Conservation (phyloP, 2,113 vertebrate genomes). For the Melanotaenia duboulayi region DNA sequence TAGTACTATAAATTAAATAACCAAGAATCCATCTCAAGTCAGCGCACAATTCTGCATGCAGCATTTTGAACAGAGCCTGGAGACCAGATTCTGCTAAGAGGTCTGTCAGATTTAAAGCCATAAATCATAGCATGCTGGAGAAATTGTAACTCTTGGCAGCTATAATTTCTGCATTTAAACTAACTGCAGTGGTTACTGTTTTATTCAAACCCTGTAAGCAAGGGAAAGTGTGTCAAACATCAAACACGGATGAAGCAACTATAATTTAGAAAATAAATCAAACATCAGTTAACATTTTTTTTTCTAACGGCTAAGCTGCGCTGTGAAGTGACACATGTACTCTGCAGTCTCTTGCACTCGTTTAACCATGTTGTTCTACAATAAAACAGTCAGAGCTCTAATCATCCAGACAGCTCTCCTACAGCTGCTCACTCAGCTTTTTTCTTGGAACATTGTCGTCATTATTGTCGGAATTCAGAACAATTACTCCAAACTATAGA, state of each 20-base stretch:
- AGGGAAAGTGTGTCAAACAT: constrained; percentile 43
- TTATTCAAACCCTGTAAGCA: constrained; percentile 20
- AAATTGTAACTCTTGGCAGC: constrained; percentile 26
- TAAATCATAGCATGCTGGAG: constrained; percentile 42
- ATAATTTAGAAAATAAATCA: constrained; percentile 50
- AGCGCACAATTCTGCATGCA: constrained; percentile 19
- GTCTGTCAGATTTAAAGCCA: constrained; percentile 37
- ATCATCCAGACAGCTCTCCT: constrained; percentile 13
- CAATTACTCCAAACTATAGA: constrained; percentile 23
- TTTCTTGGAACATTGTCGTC: constrained; percentile 47
- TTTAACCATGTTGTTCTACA: constrained; percentile 19
- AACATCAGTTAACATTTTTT: constrained; percentile 32
- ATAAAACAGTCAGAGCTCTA: constrained; percentile 33
- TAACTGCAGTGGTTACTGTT: constrained; percentile 33
- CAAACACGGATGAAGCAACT: constrained; percentile 41
- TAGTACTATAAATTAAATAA: constrained; percentile 35
- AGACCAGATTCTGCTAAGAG: constrained; percentile 28
- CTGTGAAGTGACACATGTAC: constrained; percentile 11
- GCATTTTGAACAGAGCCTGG: constrained; percentile 28
- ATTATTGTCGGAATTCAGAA: constrained; percentile 62
- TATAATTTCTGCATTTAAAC: constrained; percentile 54
- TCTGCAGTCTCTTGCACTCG: constrained; percentile 11
- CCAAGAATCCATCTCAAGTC: constrained; percentile 29
- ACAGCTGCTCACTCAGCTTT: constrained; percentile 44
- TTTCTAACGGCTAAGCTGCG: constrained; percentile 6